Percentiles rank a stretch among this genome's conserved stretches.
phyloP scores from a whole-genome alignment of 2,888 invertebrate genomes.

The Trichopoda pennipes region DNA sequence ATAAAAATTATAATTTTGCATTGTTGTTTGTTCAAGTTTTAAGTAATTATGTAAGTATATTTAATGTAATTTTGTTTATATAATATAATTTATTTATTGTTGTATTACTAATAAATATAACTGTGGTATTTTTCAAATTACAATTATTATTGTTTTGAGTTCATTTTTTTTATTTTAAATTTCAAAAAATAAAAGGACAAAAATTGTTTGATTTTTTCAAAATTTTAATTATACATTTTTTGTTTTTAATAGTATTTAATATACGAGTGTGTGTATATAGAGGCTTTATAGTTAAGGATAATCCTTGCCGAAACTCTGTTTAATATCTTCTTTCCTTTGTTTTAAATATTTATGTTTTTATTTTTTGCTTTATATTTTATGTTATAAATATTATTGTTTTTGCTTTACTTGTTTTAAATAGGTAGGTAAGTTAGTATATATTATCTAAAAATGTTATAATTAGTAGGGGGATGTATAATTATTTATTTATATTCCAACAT shows the following conservation, averaged over 20 bases:
- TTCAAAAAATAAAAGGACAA: slow-evolving; percentile 63
- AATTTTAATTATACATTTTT: slow-evolving; percentile 50
- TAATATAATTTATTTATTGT: slow-evolving; percentile 60
- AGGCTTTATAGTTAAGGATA: slow-evolving; percentile 65
- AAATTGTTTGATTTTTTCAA: slow-evolving; percentile 20
- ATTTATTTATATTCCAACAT: slow-evolving; percentile 74
- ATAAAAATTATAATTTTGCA: not conserved
- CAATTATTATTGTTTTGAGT: slow-evolving; percentile 69
- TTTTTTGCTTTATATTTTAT: slow-evolving; percentile 59
- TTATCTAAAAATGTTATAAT: slow-evolving; percentile 67
- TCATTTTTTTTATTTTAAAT: slow-evolving; percentile 59
- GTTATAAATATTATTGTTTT: slow-evolving; percentile 70
- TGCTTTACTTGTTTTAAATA: slow-evolving; percentile 66
- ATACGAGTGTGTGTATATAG: slow-evolving; percentile 65
- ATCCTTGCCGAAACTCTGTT: slow-evolving; percentile 67
- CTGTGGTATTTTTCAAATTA: slow-evolving; percentile 61
- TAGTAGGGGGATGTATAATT: slow-evolving; percentile 64
- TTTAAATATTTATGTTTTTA: slow-evolving; percentile 47
- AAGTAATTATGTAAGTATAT: slow-evolving; percentile 30
- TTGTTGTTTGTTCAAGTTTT: slow-evolving; percentile 6
- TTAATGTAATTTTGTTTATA: slow-evolving; percentile 38
- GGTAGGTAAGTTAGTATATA: slow-evolving; percentile 62
- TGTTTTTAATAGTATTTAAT: slow-evolving; percentile 57
- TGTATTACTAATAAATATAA: slow-evolving; percentile 64
- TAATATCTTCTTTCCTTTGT: slow-evolving; percentile 65